Conservation (phyloP, 2,888 invertebrate species). For the Caenorhabditis doughertyi region DNA sequence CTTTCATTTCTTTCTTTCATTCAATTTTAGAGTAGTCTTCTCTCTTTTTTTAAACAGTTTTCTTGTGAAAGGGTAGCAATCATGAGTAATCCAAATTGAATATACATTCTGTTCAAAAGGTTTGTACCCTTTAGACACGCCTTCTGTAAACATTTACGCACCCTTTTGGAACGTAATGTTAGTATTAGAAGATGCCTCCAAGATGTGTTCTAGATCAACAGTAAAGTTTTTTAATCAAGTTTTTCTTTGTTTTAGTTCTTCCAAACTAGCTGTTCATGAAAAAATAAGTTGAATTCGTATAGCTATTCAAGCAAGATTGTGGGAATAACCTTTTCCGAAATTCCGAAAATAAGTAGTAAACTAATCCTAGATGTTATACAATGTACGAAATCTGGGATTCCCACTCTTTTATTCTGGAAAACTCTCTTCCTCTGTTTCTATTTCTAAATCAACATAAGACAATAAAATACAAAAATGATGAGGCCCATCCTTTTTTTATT, state of each 20-base stretch:
- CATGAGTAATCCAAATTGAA: constrained; percentile 27
- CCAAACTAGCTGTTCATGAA: too few relatives aligned
- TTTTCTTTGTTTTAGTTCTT: neutral
- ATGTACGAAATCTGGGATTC: neutral
- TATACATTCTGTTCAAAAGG: constrained; percentile 24
- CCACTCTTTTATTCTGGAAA: too few relatives aligned
- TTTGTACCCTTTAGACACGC: constrained; percentile 52
- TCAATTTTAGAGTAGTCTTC: neutral
- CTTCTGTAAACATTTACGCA: constrained; percentile 50
- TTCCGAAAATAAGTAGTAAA: too few relatives aligned
- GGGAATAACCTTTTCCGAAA: too few relatives aligned
- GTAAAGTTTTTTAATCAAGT: neutral
- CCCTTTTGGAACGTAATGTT: constrained; percentile 34
- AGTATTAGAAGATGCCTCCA: constrained; percentile 6
- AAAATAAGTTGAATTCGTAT: neutral
- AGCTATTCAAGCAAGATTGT: neutral
- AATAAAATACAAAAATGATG: neutral
- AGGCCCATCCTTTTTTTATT: constrained; percentile 45
- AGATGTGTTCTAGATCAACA: neutral
- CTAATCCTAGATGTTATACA: neutral
- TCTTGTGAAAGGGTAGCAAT: constrained; percentile 2
- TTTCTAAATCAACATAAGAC: neutral
- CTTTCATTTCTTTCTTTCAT: neutral
- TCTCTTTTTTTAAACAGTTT: neutral
- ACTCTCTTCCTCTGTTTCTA: neutral